phyloP scores from a whole-genome alignment of 2,113 vertebrate genomes.

The Aythya baeri region DNA sequence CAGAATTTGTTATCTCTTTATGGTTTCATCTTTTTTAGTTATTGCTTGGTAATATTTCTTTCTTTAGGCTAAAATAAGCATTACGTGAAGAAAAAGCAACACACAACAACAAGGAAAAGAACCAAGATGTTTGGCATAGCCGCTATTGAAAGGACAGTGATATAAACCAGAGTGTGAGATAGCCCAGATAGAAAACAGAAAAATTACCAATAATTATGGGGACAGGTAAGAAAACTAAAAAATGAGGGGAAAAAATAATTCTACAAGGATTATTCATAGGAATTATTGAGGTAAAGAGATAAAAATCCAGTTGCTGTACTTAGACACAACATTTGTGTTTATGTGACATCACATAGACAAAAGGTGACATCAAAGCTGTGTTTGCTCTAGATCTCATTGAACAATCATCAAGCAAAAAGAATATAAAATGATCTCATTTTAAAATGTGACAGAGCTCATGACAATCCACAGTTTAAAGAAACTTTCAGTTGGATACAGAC shows the following conservation, averaged over 20 bases:
- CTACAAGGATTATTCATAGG: slow-evolving; percentile 8
- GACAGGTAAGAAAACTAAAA: neutral
- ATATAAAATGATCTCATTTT: slow-evolving; percentile 8
- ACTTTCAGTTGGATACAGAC: neutral
- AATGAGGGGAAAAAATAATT: neutral
- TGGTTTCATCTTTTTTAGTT: neutral
- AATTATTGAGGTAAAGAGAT: neutral
- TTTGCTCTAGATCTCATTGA: neutral
- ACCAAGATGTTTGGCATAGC: neutral
- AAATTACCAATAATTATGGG: neutral
- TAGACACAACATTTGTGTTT: neutral
- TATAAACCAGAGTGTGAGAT: neutral
- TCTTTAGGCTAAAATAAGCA: neutral
- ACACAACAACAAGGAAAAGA: neutral
- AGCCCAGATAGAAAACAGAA: neutral
- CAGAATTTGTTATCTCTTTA: neutral
- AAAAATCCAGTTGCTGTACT: neutral
- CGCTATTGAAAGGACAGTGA: neutral
- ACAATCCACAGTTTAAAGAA: neutral
- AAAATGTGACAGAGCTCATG: neutral
- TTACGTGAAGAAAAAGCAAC: neutral
- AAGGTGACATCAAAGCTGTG: slow-evolving; percentile 12
- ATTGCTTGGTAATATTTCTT: neutral
- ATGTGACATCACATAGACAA: no score
- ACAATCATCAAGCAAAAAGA: neutral